These are phyloP conservation scores for Anguilla megastoma DNA, from an alignment of 2,797 vertebrate species.

Conservation along the genomic window DNA sequence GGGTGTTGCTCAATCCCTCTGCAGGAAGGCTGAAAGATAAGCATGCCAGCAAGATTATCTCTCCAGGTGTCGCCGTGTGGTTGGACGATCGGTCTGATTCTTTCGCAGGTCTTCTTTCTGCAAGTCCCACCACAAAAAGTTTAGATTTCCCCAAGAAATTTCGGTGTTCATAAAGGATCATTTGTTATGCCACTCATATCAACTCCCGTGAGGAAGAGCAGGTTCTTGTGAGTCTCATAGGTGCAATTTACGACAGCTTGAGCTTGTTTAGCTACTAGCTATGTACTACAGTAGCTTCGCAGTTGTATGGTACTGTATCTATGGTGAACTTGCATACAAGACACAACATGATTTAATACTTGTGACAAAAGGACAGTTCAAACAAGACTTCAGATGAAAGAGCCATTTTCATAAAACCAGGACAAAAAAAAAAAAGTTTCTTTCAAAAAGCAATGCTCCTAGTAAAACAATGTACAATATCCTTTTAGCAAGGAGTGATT, in stretches of 20 bases:
- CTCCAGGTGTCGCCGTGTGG: background rate
- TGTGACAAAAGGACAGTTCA: background rate
- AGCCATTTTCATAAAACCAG: background rate
- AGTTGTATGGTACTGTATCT: background rate
- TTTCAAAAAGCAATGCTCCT: background rate
- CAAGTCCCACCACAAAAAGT: background rate
- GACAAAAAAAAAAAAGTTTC: background rate
- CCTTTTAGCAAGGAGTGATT: background rate
- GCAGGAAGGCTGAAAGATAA: background rate
- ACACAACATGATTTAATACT: background rate
- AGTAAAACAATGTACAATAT: background rate
- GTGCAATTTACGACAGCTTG: background rate
- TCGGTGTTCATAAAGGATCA: background rate
- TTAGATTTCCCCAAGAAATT: background rate
- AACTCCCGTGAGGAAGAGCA: background rate
- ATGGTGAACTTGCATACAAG: background rate
- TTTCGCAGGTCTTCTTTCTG: background rate
- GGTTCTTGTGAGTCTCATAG: background rate
- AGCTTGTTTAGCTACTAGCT: background rate
- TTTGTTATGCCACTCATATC: background rate
- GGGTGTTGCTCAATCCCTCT: background rate
- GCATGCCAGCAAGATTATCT: background rate
- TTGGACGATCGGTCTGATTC: background rate
- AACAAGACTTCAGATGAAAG: background rate
- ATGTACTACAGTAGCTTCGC: background rate